Percentiles rank a stretch among this genome's conserved stretches.
phyloP scores from a whole-genome alignment of 2,797 vertebrate genomes.

The Lacerta agilis region DNA sequence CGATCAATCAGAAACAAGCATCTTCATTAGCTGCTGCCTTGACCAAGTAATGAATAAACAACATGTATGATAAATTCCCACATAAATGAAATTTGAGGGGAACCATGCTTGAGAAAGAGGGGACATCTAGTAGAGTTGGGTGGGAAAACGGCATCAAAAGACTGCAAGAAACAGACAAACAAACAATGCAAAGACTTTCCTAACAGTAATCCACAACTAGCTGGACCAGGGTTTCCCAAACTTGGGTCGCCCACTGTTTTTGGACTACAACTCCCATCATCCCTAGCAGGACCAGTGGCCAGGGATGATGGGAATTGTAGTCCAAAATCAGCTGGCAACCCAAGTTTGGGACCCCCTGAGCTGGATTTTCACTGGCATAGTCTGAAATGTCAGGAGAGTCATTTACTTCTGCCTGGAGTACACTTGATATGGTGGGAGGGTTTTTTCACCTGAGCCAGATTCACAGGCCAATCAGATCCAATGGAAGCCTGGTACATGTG shows the following conservation, averaged over 20 bases:
- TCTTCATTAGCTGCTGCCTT: background rate
- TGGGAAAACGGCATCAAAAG: background rate
- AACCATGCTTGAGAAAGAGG: background rate
- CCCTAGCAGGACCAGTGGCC: too few species aligned
- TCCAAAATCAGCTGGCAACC: too few species aligned
- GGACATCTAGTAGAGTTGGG: background rate
- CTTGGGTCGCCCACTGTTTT: too few species aligned
- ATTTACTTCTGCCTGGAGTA: background rate
- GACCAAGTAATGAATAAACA: background rate
- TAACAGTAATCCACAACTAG: background rate
- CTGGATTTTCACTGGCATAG: background rate
- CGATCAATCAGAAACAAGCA: background rate
- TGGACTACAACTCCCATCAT: too few species aligned
- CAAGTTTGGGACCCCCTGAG: too few species aligned
- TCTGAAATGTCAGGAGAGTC: background rate
- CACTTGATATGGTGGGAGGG: background rate
- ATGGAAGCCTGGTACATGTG: background rate
- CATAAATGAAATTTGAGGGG: background rate
- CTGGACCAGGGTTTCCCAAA: too few species aligned
- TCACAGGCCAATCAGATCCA: constrained; percentile 7
- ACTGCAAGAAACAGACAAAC: background rate
- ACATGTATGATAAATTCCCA: background rate
- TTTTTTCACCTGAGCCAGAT: background rate
- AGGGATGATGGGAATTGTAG: too few species aligned
- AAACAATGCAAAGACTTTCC: background rate